Conservation (phyloP, 1,140 invertebrate species). For the Copidosoma floridanum region DNA sequence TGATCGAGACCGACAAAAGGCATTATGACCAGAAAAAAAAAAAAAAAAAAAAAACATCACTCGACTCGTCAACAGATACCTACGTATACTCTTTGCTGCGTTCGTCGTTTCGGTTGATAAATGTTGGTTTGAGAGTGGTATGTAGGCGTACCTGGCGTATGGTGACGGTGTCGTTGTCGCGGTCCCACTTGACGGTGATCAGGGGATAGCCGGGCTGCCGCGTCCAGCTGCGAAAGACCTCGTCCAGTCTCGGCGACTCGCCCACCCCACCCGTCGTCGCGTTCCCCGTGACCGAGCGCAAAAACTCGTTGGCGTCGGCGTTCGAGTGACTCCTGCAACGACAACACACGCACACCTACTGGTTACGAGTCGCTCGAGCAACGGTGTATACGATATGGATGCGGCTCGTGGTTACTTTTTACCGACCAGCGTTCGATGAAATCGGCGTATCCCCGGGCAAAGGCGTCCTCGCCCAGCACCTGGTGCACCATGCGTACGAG, state of each 20-base stretch:
- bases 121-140: too few species aligned
- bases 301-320: slow-evolving; percentile 63
- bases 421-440: slow-evolving; percentile 50
- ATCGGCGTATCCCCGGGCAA: slow-evolving; percentile 59
- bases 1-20: too few species aligned
- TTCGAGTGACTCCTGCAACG: slow-evolving; percentile 56
- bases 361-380: too few species aligned
- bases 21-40: too few species aligned
- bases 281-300: slow-evolving; percentile 59
- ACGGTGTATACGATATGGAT: too few species aligned
- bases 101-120: neutral
- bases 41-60: too few species aligned
- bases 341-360: too few species aligned
- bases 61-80: too few species aligned
- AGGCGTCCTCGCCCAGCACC: slow-evolving; percentile 62
- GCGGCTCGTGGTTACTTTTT: neutral
- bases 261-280: slow-evolving; percentile 31
- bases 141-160: slow-evolving; percentile 52
- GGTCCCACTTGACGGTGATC: slow-evolving; percentile 60
- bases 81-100: too few species aligned
- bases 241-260: neutral
- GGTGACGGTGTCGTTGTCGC: slow-evolving; percentile 48
- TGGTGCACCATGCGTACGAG: slow-evolving; percentile 71
- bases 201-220: slow-evolving; percentile 62
- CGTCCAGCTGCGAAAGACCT: slow-evolving; percentile 6